Conservation (phyloP, 2,797 vertebrate species). For the Kryptopterus vitreolus region DNA sequence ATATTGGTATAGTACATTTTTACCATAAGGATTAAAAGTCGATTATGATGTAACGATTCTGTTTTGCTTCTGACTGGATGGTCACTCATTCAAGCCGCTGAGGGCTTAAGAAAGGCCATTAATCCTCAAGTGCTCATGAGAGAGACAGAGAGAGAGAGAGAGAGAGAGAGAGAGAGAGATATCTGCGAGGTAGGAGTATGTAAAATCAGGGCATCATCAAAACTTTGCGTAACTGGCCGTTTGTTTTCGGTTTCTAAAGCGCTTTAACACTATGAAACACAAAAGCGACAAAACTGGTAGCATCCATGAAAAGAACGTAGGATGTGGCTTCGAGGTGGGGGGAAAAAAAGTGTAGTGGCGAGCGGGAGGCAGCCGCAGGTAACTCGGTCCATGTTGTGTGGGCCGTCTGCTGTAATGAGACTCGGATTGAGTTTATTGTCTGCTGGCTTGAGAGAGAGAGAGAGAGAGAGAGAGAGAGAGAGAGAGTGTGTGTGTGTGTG, state of each 20-base stretch:
- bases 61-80: no score
- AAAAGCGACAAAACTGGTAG: not conserved
- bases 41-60: no score
- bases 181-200: no score
- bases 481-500: no score
- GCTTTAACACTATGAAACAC: not conserved
- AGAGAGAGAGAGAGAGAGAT: no score
- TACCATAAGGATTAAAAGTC: no score
- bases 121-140: no score
- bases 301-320: not conserved
- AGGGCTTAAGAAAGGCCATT: no score
- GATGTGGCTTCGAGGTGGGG: not conserved
- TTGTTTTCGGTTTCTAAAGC: slow-evolving; percentile 1
- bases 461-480: slow-evolving; percentile 17
- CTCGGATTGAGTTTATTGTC: slow-evolving; percentile 49
- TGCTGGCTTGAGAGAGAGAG: slow-evolving; percentile 6
- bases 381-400: slow-evolving; percentile 63
- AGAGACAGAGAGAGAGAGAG: no score
- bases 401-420: slow-evolving; percentile 59
- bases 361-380: slow-evolving; percentile 56
- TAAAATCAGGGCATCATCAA: not conserved
- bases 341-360: not conserved
- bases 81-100: no score
- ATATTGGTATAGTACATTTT: no score
- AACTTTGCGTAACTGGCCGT: not conserved